Conservation (phyloP, 2,888 invertebrate species). For the Metopia argyrocephala region DNA sequence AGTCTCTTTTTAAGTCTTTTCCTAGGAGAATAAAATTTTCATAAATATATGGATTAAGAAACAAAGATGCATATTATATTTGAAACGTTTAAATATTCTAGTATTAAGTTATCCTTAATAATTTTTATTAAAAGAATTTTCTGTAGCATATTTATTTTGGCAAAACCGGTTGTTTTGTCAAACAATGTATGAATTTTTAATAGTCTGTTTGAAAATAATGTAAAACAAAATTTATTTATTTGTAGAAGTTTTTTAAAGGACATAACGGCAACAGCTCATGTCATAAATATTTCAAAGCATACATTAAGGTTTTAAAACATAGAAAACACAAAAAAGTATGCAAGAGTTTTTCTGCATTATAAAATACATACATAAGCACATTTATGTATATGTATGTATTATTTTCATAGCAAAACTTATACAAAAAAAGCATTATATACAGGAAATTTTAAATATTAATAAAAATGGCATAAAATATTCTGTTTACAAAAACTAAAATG, state of each 20-base stretch:
- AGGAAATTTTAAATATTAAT: constrained; percentile 45
- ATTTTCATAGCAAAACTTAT: too few relatives aligned
- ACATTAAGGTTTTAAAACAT: constrained; percentile 8
- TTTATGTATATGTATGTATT: too few relatives aligned
- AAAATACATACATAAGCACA: too few relatives aligned
- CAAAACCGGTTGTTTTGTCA: too few relatives aligned
- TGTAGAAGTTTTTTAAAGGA: background rate
- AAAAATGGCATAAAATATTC: constrained; percentile 36
- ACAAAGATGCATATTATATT: too few relatives aligned
- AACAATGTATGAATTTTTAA: background rate
- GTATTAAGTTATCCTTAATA: too few relatives aligned
- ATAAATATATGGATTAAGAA: too few relatives aligned
- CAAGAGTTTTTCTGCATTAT: background rate
- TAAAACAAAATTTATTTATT: background rate
- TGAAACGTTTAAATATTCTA: too few relatives aligned
- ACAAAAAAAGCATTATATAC: background rate
- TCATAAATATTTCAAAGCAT: constrained; percentile 54
- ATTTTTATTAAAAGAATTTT: background rate
- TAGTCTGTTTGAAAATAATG: background rate
- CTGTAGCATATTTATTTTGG: background rate
- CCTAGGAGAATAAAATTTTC: too few relatives aligned
- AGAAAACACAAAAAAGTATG: background rate
- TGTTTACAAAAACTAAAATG: constrained; percentile 15
- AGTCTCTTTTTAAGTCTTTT: too few relatives aligned
- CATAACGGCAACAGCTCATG: background rate